A percentile compares a stretch with the other conserved stretches of the same genome.
phyloP scores from a whole-genome alignment of 1,140 invertebrate genomes.

The honey bee (Apis mellifera) region Amel_HAv3.1 CM009935.2:11913501-11914000 shows the following conservation, averaged over 20 bases:
- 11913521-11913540: not conserved
- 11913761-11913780: slow-evolving; percentile 19
- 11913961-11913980: no score
- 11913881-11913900: not conserved
- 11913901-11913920: not conserved
- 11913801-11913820: slow-evolving; percentile 57
- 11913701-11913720: not conserved
- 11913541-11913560: slow-evolving; percentile 12
- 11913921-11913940: not conserved
- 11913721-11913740: slow-evolving; percentile 21
- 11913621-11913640: slow-evolving; percentile 54
- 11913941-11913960: not conserved
- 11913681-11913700: not conserved
- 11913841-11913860: not conserved
- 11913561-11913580: not conserved
- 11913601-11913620: not conserved
- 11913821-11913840: not conserved
- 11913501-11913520: not conserved
- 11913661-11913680: not conserved
- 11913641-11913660: not conserved
- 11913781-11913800: slow-evolving; percentile 50
- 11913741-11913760: slow-evolving; percentile 57
- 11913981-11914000: no score
- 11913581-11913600: not conserved
- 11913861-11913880: not conserved